Evolutionary conservation across 2,888 invertebrate genomes (phyloP), one percentile per base, ranked within the genome.

Genomic region (Masnerella sp.): DNA sequence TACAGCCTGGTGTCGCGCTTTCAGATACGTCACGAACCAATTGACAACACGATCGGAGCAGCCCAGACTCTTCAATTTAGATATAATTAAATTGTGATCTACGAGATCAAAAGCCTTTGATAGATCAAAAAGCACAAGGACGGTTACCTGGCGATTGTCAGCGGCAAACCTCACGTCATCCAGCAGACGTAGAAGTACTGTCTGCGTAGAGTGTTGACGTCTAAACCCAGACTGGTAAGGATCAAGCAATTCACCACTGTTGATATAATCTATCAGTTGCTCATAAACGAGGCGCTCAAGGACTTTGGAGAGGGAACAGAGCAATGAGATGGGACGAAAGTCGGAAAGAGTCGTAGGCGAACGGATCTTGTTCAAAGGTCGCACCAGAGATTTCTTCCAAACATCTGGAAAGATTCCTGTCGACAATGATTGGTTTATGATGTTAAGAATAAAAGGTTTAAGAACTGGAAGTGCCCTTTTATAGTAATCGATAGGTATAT

Each of bases 41-140:
- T 12, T 15, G 82, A 89, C 88, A n/a, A 89, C 89, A 74, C 88
- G 88, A 4, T 88, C 88, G 15, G 89, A 88, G 14, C 78, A 74
- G 0, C 78, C 70, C 8, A 77, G 64, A 8, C 42, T 45, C 1
- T 12, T 12, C 2, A 81, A 15, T 34, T 78, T 81, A 0, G 64
- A 17, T 0, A 81, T 14, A 0, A 81, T 58, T 2, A 79, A 32
- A 1, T 51, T 32, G 30, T 72, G 79, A 59, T 79, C 58, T 0
- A 82, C 77, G 2, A 65, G 61, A 36, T 83, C 82, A 42, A 83
- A 83, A 4, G 81, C 83, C n/a, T 82, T 79, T 0, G 80, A 79
- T 30, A 78, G 82, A 51, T 83, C 82, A 4, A 82, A 72, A 0
- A 81, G 40, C 0, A 77, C 64, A 2, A 81, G 32, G 0, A 81